Base-by-base conservation (phyloP, 2,113 vertebrate species). In the Gymnocephalus cernua region DNA sequence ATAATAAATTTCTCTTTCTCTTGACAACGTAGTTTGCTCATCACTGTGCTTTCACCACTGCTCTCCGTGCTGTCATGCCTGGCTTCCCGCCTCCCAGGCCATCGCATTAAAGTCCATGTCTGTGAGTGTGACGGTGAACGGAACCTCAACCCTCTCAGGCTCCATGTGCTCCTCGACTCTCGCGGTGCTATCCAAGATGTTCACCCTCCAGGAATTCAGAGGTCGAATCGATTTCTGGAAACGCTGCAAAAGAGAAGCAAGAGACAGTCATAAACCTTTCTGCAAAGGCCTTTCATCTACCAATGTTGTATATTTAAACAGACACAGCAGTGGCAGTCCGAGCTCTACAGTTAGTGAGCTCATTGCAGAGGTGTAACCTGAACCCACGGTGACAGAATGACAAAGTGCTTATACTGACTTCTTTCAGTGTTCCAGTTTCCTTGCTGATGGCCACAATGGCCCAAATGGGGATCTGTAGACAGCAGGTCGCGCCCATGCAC, bases 391-490 rank as follows among this genome's bases (percentile, higher is more conserved):
- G 48, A 78, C 45, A 82, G 25, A 61, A 29, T 59, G 44, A 74
- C 41, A 47, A 1, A 61, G 57, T 15, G 53, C 59, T 79, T 57
- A 75, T 84, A 93, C 96, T 95, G 73, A 97, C 96, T 0, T 96
- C 94, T 5, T 75, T 93, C 65, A 96, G 89, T 0, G 95, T 96
- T 68, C 96, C 96, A 0, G 94, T 94, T 92, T 97, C 93, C 38
- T 83, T 95, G 89, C 87, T 73, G 78, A 97, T 91, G 65, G 96
- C 95, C 3, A 95, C 82, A 1, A 81, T 19, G 5, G 94, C 96
- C 95, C 96, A 96, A 74, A 97, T 93, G 6, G 93, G 95, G 74
- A 97, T 94, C 91, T 96, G 96, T 25, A 96, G 84, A 78, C 96
- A 96, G 92, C 95, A 95, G 82, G 88, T 73, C 0, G 92, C 74